These are phyloP conservation scores for Pollicipes pollicipes DNA, from an alignment of 1,140 invertebrate genomes.

Conservation along the genomic window DNA sequence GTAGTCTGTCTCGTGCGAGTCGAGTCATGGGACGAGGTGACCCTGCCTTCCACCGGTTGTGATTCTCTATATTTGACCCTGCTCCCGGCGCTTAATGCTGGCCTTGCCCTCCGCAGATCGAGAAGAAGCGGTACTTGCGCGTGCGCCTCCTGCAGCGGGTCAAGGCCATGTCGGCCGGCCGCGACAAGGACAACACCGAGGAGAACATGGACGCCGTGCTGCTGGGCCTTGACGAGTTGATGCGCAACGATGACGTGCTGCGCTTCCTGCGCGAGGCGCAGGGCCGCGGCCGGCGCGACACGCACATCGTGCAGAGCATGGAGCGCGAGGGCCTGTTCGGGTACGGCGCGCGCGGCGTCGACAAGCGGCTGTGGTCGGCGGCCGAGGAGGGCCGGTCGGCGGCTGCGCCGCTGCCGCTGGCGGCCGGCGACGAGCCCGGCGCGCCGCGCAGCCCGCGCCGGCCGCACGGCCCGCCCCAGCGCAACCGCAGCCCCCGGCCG, in stretches of 20 bases:
- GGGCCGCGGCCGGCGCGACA: not conserved
- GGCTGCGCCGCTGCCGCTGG: not conserved
- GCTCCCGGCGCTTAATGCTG: no score
- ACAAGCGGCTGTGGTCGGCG: not conserved
- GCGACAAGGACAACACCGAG: not conserved
- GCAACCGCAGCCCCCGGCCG: not conserved
- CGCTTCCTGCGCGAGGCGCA: slow-evolving; percentile 4
- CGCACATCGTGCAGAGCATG: not conserved
- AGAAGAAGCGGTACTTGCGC: not conserved
- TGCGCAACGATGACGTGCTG: not conserved
- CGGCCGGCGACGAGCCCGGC: not conserved
- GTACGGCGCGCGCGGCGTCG: not conserved
- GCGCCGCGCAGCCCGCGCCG: not conserved
- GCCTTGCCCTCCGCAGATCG: not conserved
- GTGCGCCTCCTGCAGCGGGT: not conserved
- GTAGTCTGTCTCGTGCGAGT: no score
- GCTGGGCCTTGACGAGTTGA: not conserved
- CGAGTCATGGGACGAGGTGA: no score
- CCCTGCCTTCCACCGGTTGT: no score
- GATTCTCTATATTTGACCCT: no score
- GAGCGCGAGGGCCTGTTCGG: not conserved
- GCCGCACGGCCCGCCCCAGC: not conserved
- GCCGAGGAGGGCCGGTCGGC: not conserved
- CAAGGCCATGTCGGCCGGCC: not conserved
- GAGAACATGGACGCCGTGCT: slow-evolving; percentile 3